These are phyloP conservation scores for Noctua pronuba DNA, from an alignment of 2,888 invertebrate genomes.

Conservation along the genomic window DNA sequence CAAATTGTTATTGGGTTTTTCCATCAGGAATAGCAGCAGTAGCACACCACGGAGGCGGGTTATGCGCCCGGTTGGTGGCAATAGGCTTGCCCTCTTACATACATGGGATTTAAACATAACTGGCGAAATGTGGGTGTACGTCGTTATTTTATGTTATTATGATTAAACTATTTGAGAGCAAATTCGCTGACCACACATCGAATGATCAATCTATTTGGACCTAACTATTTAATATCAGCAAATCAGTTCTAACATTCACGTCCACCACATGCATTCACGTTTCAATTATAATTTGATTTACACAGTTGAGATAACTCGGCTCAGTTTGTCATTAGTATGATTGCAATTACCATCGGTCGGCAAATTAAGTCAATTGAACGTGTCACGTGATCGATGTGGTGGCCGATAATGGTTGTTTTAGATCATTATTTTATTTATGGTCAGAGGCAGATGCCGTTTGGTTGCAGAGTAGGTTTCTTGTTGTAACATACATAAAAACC, in stretches of 20 bases:
- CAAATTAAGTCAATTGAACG: conserved; percentile 53
- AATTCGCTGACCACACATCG: background rate
- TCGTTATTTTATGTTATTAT: too few species aligned
- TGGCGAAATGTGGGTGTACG: too few species aligned
- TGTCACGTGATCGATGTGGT: conserved; percentile 31
- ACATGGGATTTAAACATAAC: too few species aligned
- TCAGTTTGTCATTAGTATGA: conserved; percentile 66
- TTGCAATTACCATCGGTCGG: conserved; percentile 56
- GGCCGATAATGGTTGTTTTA: conserved; percentile 23
- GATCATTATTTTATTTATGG: conserved; percentile 7
- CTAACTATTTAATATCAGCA: conserved; percentile 10
- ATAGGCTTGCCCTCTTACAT: too few species aligned
- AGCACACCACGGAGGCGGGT: too few species aligned
- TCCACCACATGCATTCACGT: conserved; percentile 43
- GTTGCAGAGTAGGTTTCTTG: background rate
- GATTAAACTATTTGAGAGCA: background rate
- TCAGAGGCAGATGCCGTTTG: background rate
- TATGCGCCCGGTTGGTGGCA: too few species aligned
- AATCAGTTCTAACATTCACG: conserved; percentile 34
- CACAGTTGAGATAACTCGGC: conserved; percentile 58
- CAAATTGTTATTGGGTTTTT: too few species aligned
- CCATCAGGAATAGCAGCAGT: too few species aligned
- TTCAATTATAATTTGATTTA: conserved; percentile 65
- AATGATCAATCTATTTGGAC: background rate
- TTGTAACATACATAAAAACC: background rate